Percentiles rank a stretch among this genome's conserved stretches.
Conservation (phyloP, 2,888 invertebrate species). For the Eupithecia subumbrata region DNA sequence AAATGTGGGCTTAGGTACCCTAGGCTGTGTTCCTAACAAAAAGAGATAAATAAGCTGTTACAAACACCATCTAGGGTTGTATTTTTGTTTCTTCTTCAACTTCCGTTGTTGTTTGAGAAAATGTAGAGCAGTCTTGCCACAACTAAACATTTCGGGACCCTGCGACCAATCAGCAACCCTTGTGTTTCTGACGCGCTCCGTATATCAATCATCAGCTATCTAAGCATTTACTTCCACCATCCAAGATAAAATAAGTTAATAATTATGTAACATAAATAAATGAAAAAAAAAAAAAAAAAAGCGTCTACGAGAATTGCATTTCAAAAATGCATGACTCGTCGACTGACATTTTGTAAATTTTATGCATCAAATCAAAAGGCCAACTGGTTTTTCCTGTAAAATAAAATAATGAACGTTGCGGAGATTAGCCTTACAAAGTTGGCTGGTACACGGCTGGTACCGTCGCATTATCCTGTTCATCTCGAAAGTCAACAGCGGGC, state of each 20-base stretch:
- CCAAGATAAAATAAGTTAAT: too few species aligned
- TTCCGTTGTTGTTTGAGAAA: neutral
- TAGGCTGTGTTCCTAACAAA: neutral
- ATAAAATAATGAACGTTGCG: constrained; percentile 17
- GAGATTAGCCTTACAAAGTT: constrained; percentile 27
- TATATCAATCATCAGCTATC: neutral
- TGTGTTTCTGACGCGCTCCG: neutral
- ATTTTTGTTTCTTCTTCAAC: neutral
- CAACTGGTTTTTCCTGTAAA: constrained; percentile 12
- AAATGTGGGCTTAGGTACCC: neutral
- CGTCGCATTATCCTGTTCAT: constrained; percentile 41
- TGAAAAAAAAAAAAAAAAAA: too few species aligned
- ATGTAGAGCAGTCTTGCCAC: neutral
- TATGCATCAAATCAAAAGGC: constrained; percentile 8
- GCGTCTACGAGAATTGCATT: neutral
- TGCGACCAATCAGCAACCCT: neutral
- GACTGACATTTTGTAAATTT: neutral
- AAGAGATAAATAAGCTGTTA: neutral
- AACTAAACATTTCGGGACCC: neutral
- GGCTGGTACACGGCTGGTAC: constrained; percentile 21
- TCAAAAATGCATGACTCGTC: neutral
- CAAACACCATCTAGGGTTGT: neutral
- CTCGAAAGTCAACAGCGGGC: constrained; percentile 53
- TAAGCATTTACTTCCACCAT: neutral
- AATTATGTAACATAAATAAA: too few species aligned